These are phyloP conservation scores for Trididemnum nubilum DNA, from an alignment of 23 tunicate species.

Conservation along the genomic window DNA sequence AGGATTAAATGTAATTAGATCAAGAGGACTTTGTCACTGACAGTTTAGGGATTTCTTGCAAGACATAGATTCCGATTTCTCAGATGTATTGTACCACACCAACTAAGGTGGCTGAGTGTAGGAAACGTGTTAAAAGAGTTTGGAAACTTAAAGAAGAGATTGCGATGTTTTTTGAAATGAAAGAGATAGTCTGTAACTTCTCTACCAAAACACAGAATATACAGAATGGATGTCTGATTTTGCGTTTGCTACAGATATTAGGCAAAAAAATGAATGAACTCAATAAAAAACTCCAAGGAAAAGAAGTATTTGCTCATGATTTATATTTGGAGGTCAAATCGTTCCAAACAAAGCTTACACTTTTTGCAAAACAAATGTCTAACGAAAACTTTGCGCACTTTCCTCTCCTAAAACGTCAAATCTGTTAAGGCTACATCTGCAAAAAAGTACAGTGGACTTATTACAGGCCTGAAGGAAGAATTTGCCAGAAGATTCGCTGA, in stretches of 20 bases:
- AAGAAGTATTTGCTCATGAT: slow-evolving; percentile 33
- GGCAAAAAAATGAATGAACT: slow-evolving; percentile 12
- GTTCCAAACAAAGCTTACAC: slow-evolving; percentile 2
- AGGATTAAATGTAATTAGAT: slow-evolving; percentile 37
- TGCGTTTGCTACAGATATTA: no score
- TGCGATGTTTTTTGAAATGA: slow-evolving; percentile 16
- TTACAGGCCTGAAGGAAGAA: no score
- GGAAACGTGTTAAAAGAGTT: slow-evolving; percentile 16
- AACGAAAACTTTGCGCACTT: slow-evolving; percentile 14
- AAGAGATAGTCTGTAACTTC: slow-evolving; percentile 4
- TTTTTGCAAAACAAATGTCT: slow-evolving; percentile 4
- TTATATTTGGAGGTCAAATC: slow-evolving; percentile 9
- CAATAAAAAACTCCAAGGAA: slow-evolving; percentile 16
- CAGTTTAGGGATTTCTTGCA: slow-evolving; percentile 35
- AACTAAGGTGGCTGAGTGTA: slow-evolving; percentile 37
- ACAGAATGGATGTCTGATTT: no score
- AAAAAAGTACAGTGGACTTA: no score
- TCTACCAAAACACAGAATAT: no score
- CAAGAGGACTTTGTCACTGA: slow-evolving; percentile 45
- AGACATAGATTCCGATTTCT: slow-evolving; percentile 36
- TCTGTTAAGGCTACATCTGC: no score
- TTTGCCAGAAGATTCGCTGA: no score
- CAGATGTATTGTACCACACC: slow-evolving; percentile 33
- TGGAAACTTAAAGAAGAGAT: slow-evolving; percentile 28
- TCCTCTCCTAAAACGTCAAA: no score